phyloP scores from a whole-genome alignment of 2,797 vertebrate genomes.

The Yasuhikotakia modesta region DNA sequence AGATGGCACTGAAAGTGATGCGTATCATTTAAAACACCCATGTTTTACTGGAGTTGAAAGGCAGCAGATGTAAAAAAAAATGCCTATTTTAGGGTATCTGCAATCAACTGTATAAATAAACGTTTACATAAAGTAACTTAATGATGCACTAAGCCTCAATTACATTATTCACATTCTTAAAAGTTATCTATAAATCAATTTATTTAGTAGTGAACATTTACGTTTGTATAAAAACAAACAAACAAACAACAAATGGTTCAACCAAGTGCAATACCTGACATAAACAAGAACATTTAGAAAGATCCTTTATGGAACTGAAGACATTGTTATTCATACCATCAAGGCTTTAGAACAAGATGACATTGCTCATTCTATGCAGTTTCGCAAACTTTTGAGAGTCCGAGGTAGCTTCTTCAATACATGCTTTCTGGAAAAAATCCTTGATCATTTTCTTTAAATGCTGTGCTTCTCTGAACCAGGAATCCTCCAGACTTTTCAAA shows the following conservation, averaged over 20 bases:
- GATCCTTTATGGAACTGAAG: background rate
- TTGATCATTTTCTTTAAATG: too few relatives aligned
- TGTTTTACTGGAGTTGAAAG: background rate
- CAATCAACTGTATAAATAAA: too few relatives aligned
- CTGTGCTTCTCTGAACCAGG: too few relatives aligned
- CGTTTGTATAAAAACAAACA: background rate
- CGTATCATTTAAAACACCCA: background rate
- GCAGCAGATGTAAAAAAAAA: too few relatives aligned
- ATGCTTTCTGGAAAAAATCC: too few relatives aligned
- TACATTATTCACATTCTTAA: background rate
- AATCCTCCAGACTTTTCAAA: too few relatives aligned
- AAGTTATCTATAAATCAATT: background rate
- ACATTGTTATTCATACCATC: background rate
- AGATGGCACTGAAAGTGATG: background rate
- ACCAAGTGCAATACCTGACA: background rate
- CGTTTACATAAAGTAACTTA: too few relatives aligned
- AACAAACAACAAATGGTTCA: too few relatives aligned
- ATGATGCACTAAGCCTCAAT: too few relatives aligned
- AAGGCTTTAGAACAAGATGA: background rate
- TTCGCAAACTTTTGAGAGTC: background rate
- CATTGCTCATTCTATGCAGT: background rate
- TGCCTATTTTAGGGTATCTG: too few relatives aligned
- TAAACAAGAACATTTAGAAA: background rate
- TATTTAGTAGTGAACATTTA: background rate
- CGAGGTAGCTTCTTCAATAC: too few relatives aligned